Conservation (phyloP, 2,113 vertebrate species). For the Tragelaphus strepsiceros region DNA sequence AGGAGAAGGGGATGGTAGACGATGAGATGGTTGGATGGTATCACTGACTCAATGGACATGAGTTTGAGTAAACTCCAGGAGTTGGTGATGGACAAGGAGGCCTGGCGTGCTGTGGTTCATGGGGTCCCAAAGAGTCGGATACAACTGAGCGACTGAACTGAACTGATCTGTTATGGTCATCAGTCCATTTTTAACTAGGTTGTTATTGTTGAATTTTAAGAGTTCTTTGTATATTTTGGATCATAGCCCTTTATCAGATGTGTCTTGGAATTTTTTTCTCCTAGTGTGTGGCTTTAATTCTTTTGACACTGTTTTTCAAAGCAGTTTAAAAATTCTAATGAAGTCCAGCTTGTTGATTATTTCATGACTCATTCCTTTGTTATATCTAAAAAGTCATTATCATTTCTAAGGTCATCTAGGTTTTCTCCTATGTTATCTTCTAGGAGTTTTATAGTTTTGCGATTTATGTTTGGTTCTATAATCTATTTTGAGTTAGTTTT, state of each 20-base stretch:
- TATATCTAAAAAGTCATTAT: background rate
- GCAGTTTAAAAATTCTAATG: background rate
- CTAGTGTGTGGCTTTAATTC: background rate
- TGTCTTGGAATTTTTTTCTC: background rate
- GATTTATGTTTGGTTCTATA: background rate
- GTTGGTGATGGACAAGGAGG: background rate
- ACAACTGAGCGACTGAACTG: accelerated
- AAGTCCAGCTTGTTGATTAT: background rate
- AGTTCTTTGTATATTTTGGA: background rate
- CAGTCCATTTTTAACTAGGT: background rate
- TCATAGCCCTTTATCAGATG: background rate
- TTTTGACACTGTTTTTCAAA: background rate
- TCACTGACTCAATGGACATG: background rate
- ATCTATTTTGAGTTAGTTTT: background rate
- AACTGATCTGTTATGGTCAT: background rate
- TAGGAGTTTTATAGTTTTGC: background rate
- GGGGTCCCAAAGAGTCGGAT: accelerated
- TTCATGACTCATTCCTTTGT: background rate
- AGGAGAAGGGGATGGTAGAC: background rate
- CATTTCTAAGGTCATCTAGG: background rate
- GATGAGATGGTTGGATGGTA: background rate
- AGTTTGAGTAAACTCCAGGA: background rate
- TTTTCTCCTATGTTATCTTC: background rate
- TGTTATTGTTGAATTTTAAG: background rate
- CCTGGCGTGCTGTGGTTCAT: accelerated